phyloP scores from a whole-genome alignment of 2,888 invertebrate species.

The Spatulosminthurus flaviceps region DNA sequence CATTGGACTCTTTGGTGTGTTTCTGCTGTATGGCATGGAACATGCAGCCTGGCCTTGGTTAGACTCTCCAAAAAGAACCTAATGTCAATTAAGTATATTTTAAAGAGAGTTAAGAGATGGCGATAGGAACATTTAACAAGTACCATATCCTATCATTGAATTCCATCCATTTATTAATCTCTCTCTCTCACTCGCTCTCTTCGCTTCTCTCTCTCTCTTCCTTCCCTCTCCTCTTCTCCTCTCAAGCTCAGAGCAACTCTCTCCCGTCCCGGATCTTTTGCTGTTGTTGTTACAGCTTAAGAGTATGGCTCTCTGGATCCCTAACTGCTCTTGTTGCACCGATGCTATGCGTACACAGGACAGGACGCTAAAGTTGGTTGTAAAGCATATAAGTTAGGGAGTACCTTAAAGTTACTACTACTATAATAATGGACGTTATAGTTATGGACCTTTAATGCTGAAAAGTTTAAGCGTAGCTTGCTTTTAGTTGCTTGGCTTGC shows the following conservation, averaged over 20 bases:
- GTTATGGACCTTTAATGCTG: not conserved
- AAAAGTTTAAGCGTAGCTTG: too few relatives aligned
- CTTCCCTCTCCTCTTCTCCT: not conserved
- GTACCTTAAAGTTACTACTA: not conserved
- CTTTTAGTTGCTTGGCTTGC: not conserved
- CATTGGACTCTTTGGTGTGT: not conserved
- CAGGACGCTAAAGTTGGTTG: too few relatives aligned
- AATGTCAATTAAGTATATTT: slow-evolving; percentile 42
- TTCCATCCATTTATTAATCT: slow-evolving; percentile 33
- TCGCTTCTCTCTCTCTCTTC: not conserved
- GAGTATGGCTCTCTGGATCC: not conserved
- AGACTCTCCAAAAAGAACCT: slow-evolving; percentile 30
- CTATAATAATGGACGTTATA: too few relatives aligned
- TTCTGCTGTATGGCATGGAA: slow-evolving; percentile 34
- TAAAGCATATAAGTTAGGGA: too few relatives aligned
- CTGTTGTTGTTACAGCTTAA: slow-evolving; percentile 6
- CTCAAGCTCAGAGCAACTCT: not conserved
- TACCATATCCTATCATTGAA: slow-evolving; percentile 1
- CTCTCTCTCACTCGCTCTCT: not conserved
- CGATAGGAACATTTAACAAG: slow-evolving; percentile 18
- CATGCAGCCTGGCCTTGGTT: slow-evolving; percentile 46
- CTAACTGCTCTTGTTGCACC: not conserved
- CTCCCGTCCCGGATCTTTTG: slow-evolving; percentile 33
- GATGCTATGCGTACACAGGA: not conserved
- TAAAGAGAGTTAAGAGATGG: slow-evolving; percentile 36